A percentile compares a stretch with the other conserved stretches of the same genome.
phyloP scores from a whole-genome alignment of 1,140 invertebrate genomes.

The Geopemphigus sp. region DNA sequence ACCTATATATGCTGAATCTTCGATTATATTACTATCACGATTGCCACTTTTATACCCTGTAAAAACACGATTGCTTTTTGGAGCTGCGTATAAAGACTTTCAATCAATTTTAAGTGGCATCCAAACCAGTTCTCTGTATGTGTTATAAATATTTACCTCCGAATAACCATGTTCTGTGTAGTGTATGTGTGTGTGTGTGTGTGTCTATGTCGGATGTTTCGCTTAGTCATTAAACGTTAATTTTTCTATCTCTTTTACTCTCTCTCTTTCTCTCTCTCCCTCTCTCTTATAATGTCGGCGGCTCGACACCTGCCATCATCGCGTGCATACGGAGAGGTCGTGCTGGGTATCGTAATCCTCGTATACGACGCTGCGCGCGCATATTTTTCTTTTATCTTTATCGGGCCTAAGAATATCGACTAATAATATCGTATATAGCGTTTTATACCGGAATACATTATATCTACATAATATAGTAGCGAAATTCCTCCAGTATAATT shows the following conservation, averaged over 20 bases:
- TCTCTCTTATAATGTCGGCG: slow-evolving; percentile 18
- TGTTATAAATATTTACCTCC: slow-evolving; percentile 45
- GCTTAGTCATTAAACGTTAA: slow-evolving; percentile 47
- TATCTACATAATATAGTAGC: slow-evolving; percentile 16
- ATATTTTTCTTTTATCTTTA: slow-evolving; percentile 35
- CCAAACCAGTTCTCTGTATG: slow-evolving; percentile 31
- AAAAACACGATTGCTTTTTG: slow-evolving; percentile 13
- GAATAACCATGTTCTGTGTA: slow-evolving; percentile 1
- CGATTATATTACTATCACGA: not conserved
- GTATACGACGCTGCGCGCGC: slow-evolving; percentile 6
- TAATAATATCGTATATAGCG: slow-evolving; percentile 1
- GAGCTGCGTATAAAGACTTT: not conserved
- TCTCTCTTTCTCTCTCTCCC: not conserved
- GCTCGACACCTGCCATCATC: slow-evolving; percentile 48
- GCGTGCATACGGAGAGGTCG: slow-evolving; percentile 27
- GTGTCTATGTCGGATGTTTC: slow-evolving; percentile 28
- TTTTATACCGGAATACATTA: not conserved
- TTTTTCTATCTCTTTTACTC: not conserved
- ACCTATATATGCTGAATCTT: not conserved
- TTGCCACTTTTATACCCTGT: not conserved
- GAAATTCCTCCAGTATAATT: slow-evolving; percentile 25
- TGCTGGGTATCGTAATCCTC: slow-evolving; percentile 24
- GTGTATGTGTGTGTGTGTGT: slow-evolving; percentile 23
- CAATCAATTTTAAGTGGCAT: slow-evolving; percentile 38
- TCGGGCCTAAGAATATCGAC: not conserved